These are phyloP conservation scores for Liposcelis brunnea DNA, from an alignment of 2,888 invertebrate genomes.

Conservation along the genomic window DNA sequence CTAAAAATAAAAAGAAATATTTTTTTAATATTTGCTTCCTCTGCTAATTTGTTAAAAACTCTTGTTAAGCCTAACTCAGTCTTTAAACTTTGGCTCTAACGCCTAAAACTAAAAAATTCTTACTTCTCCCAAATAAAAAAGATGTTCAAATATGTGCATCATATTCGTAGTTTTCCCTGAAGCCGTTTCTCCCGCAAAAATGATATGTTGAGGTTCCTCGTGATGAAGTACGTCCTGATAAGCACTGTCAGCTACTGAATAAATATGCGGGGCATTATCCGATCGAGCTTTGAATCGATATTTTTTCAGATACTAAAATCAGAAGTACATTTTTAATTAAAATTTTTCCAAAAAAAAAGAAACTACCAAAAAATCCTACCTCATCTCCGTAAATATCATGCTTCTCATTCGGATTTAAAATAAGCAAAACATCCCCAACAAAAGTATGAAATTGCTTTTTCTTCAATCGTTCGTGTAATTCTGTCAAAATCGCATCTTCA, in stretches of 20 bases:
- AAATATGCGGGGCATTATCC: slow-evolving; percentile 81
- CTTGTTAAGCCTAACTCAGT: too few relatives aligned
- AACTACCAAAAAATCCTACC: slow-evolving; percentile 30
- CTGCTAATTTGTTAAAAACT: too few relatives aligned
- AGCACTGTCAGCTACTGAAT: slow-evolving; percentile 73
- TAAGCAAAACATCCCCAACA: slow-evolving; percentile 60
- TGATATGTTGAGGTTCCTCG: slow-evolving; percentile 66
- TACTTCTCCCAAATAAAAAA: slow-evolving; percentile 63
- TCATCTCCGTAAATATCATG: slow-evolving; percentile 53
- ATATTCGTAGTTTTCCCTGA: slow-evolving; percentile 83
- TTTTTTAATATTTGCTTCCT: too few relatives aligned
- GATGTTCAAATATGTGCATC: slow-evolving; percentile 58
- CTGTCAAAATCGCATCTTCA: slow-evolving; percentile 52
- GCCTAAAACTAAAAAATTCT: too few relatives aligned
- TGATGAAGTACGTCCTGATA: slow-evolving; percentile 85
- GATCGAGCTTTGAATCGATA: slow-evolving; percentile 73
- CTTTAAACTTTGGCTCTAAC: too few relatives aligned
- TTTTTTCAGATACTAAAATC: slow-evolving; percentile 54
- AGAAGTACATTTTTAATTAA: too few relatives aligned
- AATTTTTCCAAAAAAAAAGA: slow-evolving; percentile 14
- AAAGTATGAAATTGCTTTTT: slow-evolving; percentile 57
- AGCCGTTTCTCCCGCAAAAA: slow-evolving; percentile 78
- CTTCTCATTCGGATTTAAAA: slow-evolving; percentile 61
- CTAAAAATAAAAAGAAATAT: neutral
- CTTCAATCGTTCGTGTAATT: slow-evolving; percentile 47